A percentile compares a stretch with the other conserved stretches of the same genome.
Conservation (phyloP, 2,113 vertebrate genomes). For the Antigone vipio region DNA sequence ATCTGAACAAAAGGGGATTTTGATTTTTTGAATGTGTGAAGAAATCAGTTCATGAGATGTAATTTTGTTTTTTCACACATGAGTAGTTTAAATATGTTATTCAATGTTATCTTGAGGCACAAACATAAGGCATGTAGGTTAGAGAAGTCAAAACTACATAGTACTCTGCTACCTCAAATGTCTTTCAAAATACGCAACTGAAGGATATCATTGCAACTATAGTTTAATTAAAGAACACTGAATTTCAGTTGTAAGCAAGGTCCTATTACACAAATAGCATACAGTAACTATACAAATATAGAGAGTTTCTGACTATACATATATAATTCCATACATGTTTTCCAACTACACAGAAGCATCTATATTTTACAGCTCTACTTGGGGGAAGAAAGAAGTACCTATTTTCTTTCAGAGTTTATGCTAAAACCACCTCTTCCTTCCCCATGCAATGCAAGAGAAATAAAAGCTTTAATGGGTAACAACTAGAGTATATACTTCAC, state of each 20-base stretch:
- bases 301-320: not conserved
- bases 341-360: not conserved
- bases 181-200: not conserved
- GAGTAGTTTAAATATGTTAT: constrained; percentile 61
- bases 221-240: not conserved
- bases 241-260: not conserved
- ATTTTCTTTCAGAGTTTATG: not conserved
- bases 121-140: constrained; percentile 55
- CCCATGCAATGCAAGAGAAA: not conserved
- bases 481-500: not conserved
- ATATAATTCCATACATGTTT: not conserved
- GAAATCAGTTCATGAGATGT: constrained; percentile 29
- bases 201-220: not conserved
- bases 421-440: not conserved
- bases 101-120: constrained; percentile 61
- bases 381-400: not conserved
- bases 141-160: constrained; percentile 33
- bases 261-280: not conserved
- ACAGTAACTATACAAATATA: not conserved
- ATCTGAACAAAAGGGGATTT: constrained; percentile 8
- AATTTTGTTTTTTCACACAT: constrained; percentile 40
- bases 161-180: not conserved
- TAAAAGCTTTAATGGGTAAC: not conserved
- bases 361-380: not conserved
- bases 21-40: not conserved